phyloP scores from a whole-genome alignment of 2,113 vertebrate genomes.

The Marmota monax region DNA sequence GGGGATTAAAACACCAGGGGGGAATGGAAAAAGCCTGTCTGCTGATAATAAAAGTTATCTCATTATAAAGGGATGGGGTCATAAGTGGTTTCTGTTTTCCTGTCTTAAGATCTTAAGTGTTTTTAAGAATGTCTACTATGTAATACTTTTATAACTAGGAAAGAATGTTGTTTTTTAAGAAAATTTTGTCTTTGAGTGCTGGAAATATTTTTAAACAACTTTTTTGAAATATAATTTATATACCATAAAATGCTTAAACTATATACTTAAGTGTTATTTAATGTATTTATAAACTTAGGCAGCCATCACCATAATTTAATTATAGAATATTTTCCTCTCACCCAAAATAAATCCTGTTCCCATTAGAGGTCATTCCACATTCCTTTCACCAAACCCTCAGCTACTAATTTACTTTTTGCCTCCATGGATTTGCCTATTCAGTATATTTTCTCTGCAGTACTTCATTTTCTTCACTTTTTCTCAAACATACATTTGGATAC shows the following conservation, averaged over 20 bases:
- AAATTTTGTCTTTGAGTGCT: background rate
- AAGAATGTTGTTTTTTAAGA: constrained; percentile 1
- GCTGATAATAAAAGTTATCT: background rate
- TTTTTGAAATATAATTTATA: background rate
- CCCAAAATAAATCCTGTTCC: background rate
- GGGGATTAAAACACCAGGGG: background rate
- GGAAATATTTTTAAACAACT: background rate
- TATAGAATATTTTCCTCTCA: background rate
- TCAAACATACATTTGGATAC: background rate
- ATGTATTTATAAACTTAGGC: background rate
- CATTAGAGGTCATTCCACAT: background rate
- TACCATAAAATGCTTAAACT: background rate
- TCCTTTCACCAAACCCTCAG: background rate
- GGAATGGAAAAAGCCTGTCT: background rate
- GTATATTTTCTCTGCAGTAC: background rate
- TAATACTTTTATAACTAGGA: background rate
- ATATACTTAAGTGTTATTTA: background rate
- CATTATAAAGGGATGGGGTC: background rate
- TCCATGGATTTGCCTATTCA: background rate
- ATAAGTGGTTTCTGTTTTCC: background rate
- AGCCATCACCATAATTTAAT: constrained; percentile 11
- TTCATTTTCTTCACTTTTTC: background rate
- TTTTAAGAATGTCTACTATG: background rate
- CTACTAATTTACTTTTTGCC: background rate
- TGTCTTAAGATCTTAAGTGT: background rate